A percentile compares a stretch with the other conserved stretches of the same genome.
Evolutionary conservation across 2,797 vertebrate species (phyloP).

Genomic region (Austrolebias charrua): DNA sequence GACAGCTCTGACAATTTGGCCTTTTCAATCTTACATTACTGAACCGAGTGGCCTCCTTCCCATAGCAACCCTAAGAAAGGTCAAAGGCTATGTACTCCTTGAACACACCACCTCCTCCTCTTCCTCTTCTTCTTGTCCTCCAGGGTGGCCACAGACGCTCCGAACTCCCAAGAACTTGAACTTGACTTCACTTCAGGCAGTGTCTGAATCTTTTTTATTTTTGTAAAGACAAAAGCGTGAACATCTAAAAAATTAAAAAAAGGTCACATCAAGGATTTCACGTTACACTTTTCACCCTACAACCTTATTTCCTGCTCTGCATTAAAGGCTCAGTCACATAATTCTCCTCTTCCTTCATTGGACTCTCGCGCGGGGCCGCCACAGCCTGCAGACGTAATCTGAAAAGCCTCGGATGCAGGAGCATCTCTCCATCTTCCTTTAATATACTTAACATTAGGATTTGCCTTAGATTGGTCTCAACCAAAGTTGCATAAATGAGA

Average conservation of each 20-base stretch:
- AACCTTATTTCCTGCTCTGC: conserved; percentile 63
- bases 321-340: conserved; percentile 75
- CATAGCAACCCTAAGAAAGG: conserved; percentile 89
- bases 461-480: conserved; percentile 78
- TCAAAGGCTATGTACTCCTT: conserved; percentile 76
- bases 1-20: conserved; percentile 94
- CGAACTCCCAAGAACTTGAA: conserved; percentile 76
- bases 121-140: conserved; percentile 37
- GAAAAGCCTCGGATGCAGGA: conserved; percentile 70
- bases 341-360: conserved; percentile 67
- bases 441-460: conserved; percentile 75
- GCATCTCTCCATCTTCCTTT: conserved; percentile 72
- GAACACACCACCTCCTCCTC: conserved; percentile 28
- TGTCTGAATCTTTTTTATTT: neutral
- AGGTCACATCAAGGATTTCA: conserved; percentile 60
- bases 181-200: conserved; percentile 60
- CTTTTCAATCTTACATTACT: conserved; percentile 92
- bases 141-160: conserved; percentile 58
- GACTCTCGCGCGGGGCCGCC: conserved; percentile 58
- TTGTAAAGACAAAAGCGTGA: no score
- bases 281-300: conserved; percentile 41
- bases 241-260: conserved; percentile 17
- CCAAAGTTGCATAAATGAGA: conserved; percentile 73
- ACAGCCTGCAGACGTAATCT: conserved; percentile 64
- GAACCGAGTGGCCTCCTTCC: conserved; percentile 83